Percentiles rank a stretch among this genome's conserved stretches.
phyloP scores from a whole-genome alignment of 1,140 invertebrate species.

The Drosophila equinoxialis region DNA sequence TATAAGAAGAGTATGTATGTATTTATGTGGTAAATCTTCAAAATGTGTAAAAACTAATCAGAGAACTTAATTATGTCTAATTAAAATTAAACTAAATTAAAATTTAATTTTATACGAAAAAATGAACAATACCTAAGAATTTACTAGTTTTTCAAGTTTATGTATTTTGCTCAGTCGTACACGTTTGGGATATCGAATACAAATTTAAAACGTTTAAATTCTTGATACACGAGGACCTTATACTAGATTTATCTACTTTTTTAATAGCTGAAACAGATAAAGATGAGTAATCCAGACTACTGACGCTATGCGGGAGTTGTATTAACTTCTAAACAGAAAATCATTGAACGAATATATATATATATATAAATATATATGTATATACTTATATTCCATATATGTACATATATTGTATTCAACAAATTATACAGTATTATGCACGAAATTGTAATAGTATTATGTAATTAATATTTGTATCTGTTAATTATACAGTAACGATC shows the following conservation, averaged over 20 bases:
- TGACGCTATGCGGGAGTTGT: background rate
- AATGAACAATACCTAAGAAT: background rate
- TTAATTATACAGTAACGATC: too few relatives aligned
- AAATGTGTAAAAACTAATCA: background rate
- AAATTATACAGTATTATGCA: too few relatives aligned
- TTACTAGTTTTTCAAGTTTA: background rate
- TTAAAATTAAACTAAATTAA: too few relatives aligned
- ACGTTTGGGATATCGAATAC: background rate
- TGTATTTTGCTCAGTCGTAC: background rate
- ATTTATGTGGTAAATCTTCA: background rate
- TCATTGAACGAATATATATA: slow-evolving; percentile 16
- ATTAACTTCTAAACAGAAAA: background rate
- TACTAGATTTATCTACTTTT: too few relatives aligned
- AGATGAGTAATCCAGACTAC: too few relatives aligned
- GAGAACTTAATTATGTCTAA: background rate
- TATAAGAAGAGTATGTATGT: background rate
- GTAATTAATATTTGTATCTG: too few relatives aligned
- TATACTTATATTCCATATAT: slow-evolving; percentile 1
- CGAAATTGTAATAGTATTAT: too few relatives aligned
- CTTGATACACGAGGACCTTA: too few relatives aligned
- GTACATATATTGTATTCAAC: background rate
- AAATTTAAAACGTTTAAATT: background rate
- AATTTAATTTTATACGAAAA: background rate
- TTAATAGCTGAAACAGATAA: too few relatives aligned
- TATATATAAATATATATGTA: slow-evolving; percentile 14